Percentiles rank a stretch among this genome's conserved stretches.
Conservation (phyloP, 2,888 invertebrate genomes). For the Mantis religiosa region DNA sequence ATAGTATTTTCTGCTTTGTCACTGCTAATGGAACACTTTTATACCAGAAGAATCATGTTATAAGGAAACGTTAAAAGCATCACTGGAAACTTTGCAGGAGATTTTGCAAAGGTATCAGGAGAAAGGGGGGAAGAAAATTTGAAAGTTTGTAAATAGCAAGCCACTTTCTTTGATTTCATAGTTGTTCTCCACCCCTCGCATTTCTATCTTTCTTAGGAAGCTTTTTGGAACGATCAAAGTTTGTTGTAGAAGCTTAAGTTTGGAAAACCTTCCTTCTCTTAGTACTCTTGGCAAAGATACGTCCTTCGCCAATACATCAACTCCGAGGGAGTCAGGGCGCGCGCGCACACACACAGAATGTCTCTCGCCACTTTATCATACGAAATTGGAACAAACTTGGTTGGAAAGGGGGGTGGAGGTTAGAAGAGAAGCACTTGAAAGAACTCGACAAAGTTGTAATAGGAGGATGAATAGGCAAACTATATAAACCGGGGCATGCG, state of each 20-base stretch:
- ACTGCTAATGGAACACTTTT: slow-evolving; percentile 12
- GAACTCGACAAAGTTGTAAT: slow-evolving; percentile 2
- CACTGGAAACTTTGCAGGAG: not conserved
- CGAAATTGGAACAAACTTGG: slow-evolving; percentile 13
- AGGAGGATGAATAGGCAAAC: slow-evolving; percentile 5
- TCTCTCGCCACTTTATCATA: slow-evolving; percentile 7
- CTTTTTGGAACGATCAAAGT: slow-evolving; percentile 17
- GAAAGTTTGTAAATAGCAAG: slow-evolving; percentile 2
- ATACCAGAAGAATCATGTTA: not conserved
- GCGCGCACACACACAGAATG: not conserved
- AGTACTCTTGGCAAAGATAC: not conserved
- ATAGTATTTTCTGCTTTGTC: not conserved
- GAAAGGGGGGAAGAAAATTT: slow-evolving; percentile 5
- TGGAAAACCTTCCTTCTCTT: not conserved
- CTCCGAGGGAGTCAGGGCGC: not conserved
- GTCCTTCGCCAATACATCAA: slow-evolving; percentile 5
- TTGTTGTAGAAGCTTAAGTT: slow-evolving; percentile 5
- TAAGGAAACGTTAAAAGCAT: not conserved
- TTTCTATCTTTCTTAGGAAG: not conserved
- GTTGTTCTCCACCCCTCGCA: not conserved
- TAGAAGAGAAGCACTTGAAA: slow-evolving; percentile 3
- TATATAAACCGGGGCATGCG: not conserved
- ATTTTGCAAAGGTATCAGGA: slow-evolving; percentile 8
- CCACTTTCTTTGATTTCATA: slow-evolving; percentile 16
- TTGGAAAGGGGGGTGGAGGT: not conserved